A percentile compares a stretch with the other conserved stretches of the same genome.
These are phyloP conservation scores for Sinhomidia bicolor DNA, from an alignment of 2,888 invertebrate species.

Conservation along the genomic window DNA sequence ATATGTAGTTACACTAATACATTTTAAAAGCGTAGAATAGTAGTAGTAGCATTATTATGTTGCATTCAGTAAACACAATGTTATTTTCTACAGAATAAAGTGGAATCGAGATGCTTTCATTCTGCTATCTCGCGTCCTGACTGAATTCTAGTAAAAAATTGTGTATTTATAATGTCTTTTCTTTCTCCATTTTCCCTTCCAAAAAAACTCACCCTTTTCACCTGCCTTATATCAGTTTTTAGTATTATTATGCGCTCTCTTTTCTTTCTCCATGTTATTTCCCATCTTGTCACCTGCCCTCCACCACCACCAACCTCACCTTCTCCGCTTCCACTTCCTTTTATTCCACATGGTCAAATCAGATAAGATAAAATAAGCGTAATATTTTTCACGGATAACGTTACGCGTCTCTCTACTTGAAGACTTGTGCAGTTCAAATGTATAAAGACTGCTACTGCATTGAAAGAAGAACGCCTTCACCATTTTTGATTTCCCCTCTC, in stretches of 20 bases:
- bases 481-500: constrained; percentile 34
- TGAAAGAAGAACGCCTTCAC: neutral
- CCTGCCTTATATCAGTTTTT: constrained; percentile 7
- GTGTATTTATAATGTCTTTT: neutral
- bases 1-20: neutral
- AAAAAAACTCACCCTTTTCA: neutral
- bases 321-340: constrained; percentile 8
- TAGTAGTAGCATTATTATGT: no score
- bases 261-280: constrained; percentile 21
- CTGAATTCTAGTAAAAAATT: neutral
- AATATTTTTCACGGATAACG: constrained; percentile 10
- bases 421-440: no score
- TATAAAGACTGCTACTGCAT: neutral
- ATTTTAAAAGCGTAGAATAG: no score
- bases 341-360: constrained; percentile 66
- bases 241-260: neutral
- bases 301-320: neutral
- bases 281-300: constrained; percentile 52
- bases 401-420: no score
- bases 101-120: neutral
- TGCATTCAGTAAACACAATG: neutral
- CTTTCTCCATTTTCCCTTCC: neutral
- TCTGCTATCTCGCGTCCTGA: neutral
- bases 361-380: constrained; percentile 64
- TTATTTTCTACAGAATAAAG: neutral